Conservation (phyloP, 2,888 invertebrate species). For the Caprella mutica region DNA sequence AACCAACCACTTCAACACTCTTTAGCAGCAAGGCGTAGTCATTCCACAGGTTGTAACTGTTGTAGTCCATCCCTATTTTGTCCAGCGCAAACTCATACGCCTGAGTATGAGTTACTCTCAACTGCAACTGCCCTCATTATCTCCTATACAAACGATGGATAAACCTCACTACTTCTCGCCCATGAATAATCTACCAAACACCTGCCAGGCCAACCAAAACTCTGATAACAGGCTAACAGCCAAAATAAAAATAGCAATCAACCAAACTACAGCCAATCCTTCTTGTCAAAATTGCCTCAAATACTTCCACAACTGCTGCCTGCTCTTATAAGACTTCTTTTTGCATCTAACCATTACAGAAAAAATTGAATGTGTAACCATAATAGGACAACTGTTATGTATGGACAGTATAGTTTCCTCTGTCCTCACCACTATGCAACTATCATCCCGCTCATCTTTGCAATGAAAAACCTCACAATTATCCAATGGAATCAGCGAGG, state of each 20-base stretch:
- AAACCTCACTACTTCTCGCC: no score
- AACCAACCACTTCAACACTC: slow-evolving; percentile 91
- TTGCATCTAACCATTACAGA: background rate
- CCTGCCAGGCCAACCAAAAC: no score
- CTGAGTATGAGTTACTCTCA: no score
- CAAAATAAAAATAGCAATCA: no score
- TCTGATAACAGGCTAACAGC: no score
- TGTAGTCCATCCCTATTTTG: slow-evolving; percentile 96
- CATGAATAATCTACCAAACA: no score
- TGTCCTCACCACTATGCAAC: background rate
- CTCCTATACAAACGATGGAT: no score
- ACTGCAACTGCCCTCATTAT: no score
- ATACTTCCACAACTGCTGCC: background rate
- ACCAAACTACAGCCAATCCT: no score
- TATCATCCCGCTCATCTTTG: background rate
- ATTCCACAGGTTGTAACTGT: slow-evolving; percentile 92
- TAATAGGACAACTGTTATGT: background rate
- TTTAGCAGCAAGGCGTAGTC: slow-evolving; percentile 95
- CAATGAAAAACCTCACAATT: background rate
- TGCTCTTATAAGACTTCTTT: background rate
- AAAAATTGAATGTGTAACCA: background rate
- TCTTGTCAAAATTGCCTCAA: background rate
- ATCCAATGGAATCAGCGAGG: background rate
- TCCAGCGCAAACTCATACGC: slow-evolving; percentile 98
- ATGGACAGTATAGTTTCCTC: background rate